These are phyloP conservation scores for Phrynocephalus forsythii DNA, from an alignment of 2,797 vertebrate genomes.

Conservation along the genomic window DNA sequence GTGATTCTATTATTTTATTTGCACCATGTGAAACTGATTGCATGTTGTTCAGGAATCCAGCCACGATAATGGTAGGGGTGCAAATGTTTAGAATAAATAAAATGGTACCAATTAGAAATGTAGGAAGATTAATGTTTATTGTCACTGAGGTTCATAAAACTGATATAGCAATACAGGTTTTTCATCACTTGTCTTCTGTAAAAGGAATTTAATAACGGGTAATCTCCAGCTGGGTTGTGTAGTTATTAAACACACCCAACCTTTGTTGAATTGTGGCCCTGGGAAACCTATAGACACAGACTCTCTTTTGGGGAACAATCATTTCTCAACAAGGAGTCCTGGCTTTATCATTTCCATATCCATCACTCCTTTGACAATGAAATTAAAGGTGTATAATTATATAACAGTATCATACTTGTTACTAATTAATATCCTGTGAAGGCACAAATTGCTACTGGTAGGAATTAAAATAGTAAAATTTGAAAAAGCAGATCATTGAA, in stretches of 20 bases:
- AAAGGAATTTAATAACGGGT: not conserved
- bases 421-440: slow-evolving; percentile 18
- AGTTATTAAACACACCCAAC: not conserved
- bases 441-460: not conserved
- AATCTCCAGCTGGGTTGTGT: not conserved
- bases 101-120: not conserved
- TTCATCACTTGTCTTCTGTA: not conserved
- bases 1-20: not conserved
- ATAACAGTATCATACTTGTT: not conserved
- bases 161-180: not conserved
- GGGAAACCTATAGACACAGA: too few species aligned
- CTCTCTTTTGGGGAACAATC: not conserved
- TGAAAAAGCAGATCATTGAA: slow-evolving; percentile 2
- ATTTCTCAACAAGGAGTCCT: slow-evolving; percentile 4
- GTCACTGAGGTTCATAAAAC: not conserved
- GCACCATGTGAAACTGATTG: not conserved
- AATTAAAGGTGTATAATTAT: not conserved
- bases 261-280: not conserved
- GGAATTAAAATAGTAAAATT: slow-evolving; percentile 22
- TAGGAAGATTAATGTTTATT: not conserved
- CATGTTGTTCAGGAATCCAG: not conserved
- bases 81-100: not conserved
- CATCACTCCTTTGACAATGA: not conserved
- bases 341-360: slow-evolving; percentile 4
- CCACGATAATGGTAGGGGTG: not conserved